These are phyloP conservation scores for Tetragonisca angustula DNA, from an alignment of 2,888 invertebrate genomes.

Conservation along the genomic window DNA sequence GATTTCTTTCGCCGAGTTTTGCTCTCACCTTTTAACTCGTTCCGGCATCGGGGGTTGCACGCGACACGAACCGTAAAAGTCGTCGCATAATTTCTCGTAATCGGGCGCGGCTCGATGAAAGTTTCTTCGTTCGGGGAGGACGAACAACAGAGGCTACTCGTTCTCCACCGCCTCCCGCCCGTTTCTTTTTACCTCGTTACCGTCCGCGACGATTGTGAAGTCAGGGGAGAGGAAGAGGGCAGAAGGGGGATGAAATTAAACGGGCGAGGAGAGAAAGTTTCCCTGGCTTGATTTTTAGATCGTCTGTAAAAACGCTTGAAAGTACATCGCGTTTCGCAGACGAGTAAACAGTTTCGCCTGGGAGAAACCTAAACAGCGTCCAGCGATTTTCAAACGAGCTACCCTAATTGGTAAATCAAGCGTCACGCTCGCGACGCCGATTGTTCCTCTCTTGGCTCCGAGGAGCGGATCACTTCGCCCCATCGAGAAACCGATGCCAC, in stretches of 20 bases:
- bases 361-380: neutral
- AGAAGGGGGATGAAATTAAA: neutral
- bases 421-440: neutral
- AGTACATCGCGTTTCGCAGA: constrained; percentile 38
- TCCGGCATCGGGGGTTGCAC: neutral
- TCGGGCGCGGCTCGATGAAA: constrained; percentile 39
- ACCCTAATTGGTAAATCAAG: constrained; percentile 37
- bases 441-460: constrained; percentile 2
- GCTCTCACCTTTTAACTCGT: constrained; percentile 3
- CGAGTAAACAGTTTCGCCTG: constrained; percentile 7
- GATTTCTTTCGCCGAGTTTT: constrained; percentile 20
- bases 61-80: constrained; percentile 25
- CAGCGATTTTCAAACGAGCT: constrained; percentile 11
- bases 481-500: neutral
- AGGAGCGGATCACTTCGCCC: neutral
- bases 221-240: constrained; percentile 3
- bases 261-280: neutral
- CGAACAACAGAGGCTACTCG: constrained; percentile 36
- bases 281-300: neutral
- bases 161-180: neutral
- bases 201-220: constrained; percentile 5
- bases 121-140: constrained; percentile 26
- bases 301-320: constrained; percentile 2
- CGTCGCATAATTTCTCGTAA: constrained; percentile 50
- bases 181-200: constrained; percentile 34